These are phyloP conservation scores for Scolopax rusticola DNA, from an alignment of 2,797 vertebrate species.

Conservation along the genomic window DNA sequence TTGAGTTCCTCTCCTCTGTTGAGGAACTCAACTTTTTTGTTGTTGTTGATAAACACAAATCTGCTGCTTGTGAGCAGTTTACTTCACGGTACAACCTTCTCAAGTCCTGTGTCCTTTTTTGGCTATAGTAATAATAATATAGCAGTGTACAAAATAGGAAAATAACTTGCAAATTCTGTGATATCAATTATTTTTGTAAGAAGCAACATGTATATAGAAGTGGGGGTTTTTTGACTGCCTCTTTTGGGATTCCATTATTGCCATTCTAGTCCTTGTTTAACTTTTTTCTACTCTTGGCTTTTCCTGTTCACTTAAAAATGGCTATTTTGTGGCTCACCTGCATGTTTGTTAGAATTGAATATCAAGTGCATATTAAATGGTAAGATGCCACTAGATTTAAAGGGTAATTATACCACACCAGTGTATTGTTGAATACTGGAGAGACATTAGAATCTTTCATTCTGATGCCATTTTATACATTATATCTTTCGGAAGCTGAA, in stretches of 20 bases:
- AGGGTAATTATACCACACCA: neutral
- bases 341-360: neutral
- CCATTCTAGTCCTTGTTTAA: neutral
- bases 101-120: neutral
- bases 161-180: neutral
- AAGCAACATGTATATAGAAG: neutral
- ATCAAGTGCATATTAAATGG: neutral
- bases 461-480: neutral
- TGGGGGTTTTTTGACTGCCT: neutral
- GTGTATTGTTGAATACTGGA: neutral
- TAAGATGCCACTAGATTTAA: neutral
- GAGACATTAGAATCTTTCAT: neutral
- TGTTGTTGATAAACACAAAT: neutral
- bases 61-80: neutral
- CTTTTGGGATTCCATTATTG: neutral
- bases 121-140: neutral
- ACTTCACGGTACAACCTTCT: neutral
- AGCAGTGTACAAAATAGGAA: neutral
- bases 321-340: neutral
- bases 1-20: fast-evolving
- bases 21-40: neutral
- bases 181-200: neutral
- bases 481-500: neutral
- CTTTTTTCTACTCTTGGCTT: neutral
- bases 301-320: neutral